Evolutionary conservation across 2,113 vertebrate genomes (phyloP).

Genomic region (Acanthochromis polyacanthus): DNA sequence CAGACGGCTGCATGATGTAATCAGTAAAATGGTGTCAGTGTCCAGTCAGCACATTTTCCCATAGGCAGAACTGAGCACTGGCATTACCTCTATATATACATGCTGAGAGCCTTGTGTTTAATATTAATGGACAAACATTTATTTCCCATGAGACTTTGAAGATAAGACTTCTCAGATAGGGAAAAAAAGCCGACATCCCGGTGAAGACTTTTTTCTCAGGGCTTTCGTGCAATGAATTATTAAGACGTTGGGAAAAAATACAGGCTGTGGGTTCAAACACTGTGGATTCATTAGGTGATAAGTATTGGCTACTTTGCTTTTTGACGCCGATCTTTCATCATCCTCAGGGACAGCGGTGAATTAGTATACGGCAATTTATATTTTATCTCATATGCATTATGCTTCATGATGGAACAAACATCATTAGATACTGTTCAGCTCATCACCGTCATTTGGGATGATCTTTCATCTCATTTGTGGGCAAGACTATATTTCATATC

Average conservation of each 20-base stretch:
- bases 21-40: constrained; percentile 51
- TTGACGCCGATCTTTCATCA: constrained; percentile 29
- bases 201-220: constrained; percentile 9
- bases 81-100: constrained; percentile 18
- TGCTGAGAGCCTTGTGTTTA: constrained; percentile 6
- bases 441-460: constrained; percentile 13
- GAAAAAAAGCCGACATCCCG: not conserved
- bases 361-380: not conserved
- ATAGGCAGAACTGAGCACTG: not conserved
- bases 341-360: not conserved
- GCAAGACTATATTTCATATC: not conserved
- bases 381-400: not conserved
- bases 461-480: not conserved
- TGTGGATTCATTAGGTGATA: constrained; percentile 42
- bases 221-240: constrained; percentile 57
- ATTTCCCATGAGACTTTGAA: constrained; percentile 45
- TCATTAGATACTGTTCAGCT: not conserved
- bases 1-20: constrained; percentile 25
- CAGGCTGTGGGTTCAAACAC: constrained; percentile 9
- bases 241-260: constrained; percentile 5
- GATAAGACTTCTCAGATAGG: constrained; percentile 15
- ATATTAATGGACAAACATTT: constrained; percentile 41
- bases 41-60: constrained; percentile 57
- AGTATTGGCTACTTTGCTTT: constrained; percentile 27
- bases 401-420: not conserved